Evolutionary conservation across 2,113 vertebrate species (phyloP), one percentile per base, ranked within the genome.

Genomic region (Tapirus terrestris): DNA sequence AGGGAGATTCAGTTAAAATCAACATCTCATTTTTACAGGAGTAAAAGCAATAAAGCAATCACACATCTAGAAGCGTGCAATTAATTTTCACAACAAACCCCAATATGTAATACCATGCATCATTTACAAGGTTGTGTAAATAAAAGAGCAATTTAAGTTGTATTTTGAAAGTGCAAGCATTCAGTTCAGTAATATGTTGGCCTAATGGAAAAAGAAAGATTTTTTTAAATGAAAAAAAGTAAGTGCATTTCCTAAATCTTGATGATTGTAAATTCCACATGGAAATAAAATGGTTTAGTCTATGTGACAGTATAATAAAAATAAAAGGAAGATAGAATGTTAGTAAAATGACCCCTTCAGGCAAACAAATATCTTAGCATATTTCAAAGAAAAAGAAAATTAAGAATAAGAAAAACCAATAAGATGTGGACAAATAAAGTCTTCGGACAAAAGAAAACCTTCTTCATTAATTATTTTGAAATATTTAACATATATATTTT

Each of bases 81-180:
- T 92, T 93, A 85, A 92, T 97, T 96, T 75, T 73, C n/a, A 58
- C 43, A 97, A 91, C 9, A 86, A 56, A 90, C 3, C 56, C 61
- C 45, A 92, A 87, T 31, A 67, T 76, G 5, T 3, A 8, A 92
- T 89, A 58, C 76, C 60, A 89, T 58, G 2, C 0, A 72, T 92
- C 93, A 53, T 94, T 61, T 87, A 86, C 76, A 76, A 25, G 86
- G 3, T 3, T 92, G 68, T 97, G 1, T 73, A 88, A 92, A 90
- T 58, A 72, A 8, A 21, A 10, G 51, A 96, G 21, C 68, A 58
- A 65, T 2, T n/a, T 95, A 82, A 33, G 16, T 94, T 92, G 4
- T 60, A 60, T 3, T 89, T 95, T 96, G 39, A 92, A 84, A 89
- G 36, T 43, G 5, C 7, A 43, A 98, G 6, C 10, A 83, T 88